A percentile compares a stretch with the other conserved stretches of the same genome.
These are phyloP conservation scores for Brachionus angularis DNA, from an alignment of 1,140 invertebrate genomes.

Conservation along the genomic window DNA sequence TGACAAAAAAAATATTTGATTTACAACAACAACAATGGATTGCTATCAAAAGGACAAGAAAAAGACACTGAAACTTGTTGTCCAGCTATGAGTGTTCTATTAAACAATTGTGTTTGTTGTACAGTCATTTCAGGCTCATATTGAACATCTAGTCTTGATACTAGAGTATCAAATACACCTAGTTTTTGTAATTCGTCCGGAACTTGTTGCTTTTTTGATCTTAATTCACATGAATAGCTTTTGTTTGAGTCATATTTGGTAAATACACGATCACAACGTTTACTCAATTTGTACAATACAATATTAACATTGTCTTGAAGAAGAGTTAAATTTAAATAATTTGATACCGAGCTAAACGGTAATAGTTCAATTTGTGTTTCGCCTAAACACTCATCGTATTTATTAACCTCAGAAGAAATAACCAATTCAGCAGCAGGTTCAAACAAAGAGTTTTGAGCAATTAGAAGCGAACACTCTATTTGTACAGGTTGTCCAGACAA, in stretches of 20 bases:
- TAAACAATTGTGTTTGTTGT: background rate
- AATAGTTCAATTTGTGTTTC: constrained; percentile 8
- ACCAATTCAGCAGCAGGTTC: background rate
- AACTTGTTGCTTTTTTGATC: background rate
- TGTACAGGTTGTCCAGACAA: background rate
- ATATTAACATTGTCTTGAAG: no score
- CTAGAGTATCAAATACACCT: background rate
- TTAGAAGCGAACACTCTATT: background rate
- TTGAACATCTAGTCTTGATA: constrained; percentile 35
- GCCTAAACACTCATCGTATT: background rate
- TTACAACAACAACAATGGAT: no score
- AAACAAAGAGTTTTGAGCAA: constrained; percentile 10
- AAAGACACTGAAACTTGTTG: constrained; percentile 13
- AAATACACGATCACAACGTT: constrained; percentile 7
- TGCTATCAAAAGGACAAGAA: constrained; percentile 32
- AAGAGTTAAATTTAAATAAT: no score
- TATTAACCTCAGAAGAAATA: constrained; percentile 16
- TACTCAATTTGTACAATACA: constrained; percentile 32
- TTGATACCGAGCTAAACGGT: background rate
- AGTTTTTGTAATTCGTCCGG: constrained; percentile 6
- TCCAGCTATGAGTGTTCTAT: constrained; percentile 26
- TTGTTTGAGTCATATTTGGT: constrained; percentile 4
- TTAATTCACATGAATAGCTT: constrained; percentile 18
- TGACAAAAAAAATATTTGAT: no score
- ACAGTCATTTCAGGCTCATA: background rate